Evolutionary conservation across 2,113 vertebrate species (phyloP).

Genomic region (Psilopogon haemacephalus): DNA sequence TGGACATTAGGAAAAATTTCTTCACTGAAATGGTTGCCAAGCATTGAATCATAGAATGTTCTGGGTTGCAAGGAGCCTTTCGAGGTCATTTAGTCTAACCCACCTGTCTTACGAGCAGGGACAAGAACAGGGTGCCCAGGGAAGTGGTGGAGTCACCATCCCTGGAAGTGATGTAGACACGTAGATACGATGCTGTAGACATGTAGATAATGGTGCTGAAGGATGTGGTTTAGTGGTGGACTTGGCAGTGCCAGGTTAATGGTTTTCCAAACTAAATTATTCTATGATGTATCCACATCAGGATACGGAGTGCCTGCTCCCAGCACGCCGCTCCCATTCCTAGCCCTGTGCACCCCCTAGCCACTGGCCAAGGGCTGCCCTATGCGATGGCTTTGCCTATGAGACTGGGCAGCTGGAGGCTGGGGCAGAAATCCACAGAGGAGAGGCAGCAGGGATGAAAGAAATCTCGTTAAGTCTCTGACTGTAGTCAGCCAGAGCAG

Average conservation of each 20-base stretch:
- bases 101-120: no score
- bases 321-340: not conserved
- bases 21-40: not conserved
- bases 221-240: no score
- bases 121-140: not conserved
- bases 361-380: not conserved
- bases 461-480: rapidly evolving
- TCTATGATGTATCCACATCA: not conserved
- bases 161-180: not conserved
- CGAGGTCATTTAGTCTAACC: no score
- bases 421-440: not conserved
- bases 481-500: not conserved
- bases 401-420: not conserved
- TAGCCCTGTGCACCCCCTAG: not conserved
- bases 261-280: not conserved
- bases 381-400: not conserved
- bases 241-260: not conserved
- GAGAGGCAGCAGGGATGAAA: not conserved
- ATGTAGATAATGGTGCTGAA: not conserved
- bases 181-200: not conserved
- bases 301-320: not conserved
- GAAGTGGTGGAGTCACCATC: not conserved
- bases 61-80: no score
- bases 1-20: not conserved
- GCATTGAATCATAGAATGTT: not conserved